phyloP scores from a whole-genome alignment of 2,888 invertebrate species.

The Diploptera punctata region DNA sequence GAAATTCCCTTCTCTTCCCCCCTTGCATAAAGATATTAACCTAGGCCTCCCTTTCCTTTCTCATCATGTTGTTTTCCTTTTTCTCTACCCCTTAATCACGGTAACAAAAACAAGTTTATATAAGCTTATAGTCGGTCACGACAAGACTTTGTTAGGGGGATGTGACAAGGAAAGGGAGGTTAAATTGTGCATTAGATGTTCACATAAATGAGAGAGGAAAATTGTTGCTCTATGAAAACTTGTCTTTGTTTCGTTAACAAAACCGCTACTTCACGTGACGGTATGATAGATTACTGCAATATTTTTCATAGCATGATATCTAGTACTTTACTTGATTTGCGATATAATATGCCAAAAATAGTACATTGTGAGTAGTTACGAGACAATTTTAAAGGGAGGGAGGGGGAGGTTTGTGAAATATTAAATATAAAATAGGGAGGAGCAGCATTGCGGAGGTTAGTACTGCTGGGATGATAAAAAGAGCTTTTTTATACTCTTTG shows the following conservation, averaged over 20 bases:
- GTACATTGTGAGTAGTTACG: too few relatives aligned
- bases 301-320: neutral
- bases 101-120: neutral
- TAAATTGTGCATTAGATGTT: too few relatives aligned
- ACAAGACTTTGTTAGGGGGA: neutral
- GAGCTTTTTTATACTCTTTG: too few relatives aligned
- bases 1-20: neutral
- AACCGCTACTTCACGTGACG: neutral
- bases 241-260: neutral
- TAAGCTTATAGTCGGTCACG: neutral
- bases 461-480: too few relatives aligned
- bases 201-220: neutral
- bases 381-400: too few relatives aligned
- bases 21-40: neutral
- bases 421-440: too few relatives aligned
- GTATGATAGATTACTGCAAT: neutral
- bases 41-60: neutral
- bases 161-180: too few relatives aligned
- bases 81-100: conserved; percentile 5
- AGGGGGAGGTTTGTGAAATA: too few relatives aligned
- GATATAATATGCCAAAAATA: too few relatives aligned
- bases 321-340: neutral
- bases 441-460: too few relatives aligned
- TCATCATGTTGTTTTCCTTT: neutral
- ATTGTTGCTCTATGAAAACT: neutral